phyloP scores from a whole-genome alignment of 2,888 invertebrate species.

The Cepaea hortensis region DNA sequence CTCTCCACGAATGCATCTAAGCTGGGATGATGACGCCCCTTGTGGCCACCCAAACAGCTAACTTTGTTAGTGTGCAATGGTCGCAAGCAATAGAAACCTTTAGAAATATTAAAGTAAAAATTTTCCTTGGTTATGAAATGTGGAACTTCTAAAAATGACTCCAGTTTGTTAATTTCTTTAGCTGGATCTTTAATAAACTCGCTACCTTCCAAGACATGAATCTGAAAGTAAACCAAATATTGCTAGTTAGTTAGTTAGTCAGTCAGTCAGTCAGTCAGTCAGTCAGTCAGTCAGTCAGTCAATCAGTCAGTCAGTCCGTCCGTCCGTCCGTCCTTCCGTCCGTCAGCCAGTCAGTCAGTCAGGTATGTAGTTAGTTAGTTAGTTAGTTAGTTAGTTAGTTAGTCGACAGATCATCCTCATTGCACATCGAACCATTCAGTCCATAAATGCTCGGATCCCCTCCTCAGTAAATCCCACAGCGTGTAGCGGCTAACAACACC shows the following conservation, averaged over 20 bases:
- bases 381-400: no score
- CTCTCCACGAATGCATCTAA: background rate
- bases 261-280: no score
- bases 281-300: no score
- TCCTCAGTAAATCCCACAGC: no score
- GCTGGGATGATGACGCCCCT: conserved; percentile 8
- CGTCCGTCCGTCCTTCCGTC: no score
- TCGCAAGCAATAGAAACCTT: conserved; percentile 38
- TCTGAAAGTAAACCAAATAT: conserved; percentile 11
- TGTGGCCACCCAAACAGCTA: conserved; percentile 10
- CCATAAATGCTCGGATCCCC: no score
- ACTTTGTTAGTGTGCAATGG: background rate
- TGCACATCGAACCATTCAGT: no score
- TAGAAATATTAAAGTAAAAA: conserved; percentile 34
- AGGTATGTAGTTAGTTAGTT: no score
- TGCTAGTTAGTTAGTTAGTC: background rate
- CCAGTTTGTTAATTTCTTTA: conserved; percentile 22
- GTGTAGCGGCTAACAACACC: no score
- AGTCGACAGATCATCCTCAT: no score
- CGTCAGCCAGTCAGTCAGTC: no score
- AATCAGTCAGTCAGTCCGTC: no score
- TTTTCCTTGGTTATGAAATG: conserved; percentile 14
- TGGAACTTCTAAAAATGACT: conserved; percentile 36
- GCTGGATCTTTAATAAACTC: conserved; percentile 22
- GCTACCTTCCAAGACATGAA: conserved; percentile 33